A percentile compares a stretch with the other conserved stretches of the same genome.
Evolutionary conservation across 1,140 invertebrate genomes (phyloP).

Genomic region (Plodia interpunctella): DNA sequence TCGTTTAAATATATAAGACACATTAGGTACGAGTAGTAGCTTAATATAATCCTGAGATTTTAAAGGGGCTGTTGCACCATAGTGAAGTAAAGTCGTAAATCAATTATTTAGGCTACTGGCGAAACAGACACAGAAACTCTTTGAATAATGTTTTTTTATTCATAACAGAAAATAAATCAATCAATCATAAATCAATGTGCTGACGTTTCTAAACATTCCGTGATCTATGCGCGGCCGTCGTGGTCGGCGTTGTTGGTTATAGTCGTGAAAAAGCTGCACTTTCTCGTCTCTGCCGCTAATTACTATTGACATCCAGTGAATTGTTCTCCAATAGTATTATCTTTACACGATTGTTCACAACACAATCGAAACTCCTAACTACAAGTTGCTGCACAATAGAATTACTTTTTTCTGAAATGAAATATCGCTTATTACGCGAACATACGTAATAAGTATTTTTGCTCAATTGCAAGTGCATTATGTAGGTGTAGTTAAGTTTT

Average conservation of each 20-base stretch:
- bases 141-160: too few relatives aligned
- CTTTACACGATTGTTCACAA: conserved; percentile 24
- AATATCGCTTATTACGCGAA: conserved; percentile 8
- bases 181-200: too few relatives aligned
- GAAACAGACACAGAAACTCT: too few relatives aligned
- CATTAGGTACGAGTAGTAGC: too few relatives aligned
- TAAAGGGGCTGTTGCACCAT: too few relatives aligned
- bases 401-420: conserved; percentile 9
- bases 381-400: background rate
- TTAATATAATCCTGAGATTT: too few relatives aligned
- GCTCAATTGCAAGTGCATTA: background rate
- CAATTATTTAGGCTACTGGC: too few relatives aligned
- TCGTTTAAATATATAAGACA: too few relatives aligned
- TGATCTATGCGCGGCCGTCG: background rate
- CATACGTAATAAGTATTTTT: background rate
- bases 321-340: conserved; percentile 34
- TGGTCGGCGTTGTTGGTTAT: background rate
- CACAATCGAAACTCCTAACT: conserved; percentile 17
- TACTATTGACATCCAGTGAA: conserved; percentile 29
- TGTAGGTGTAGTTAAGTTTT: background rate
- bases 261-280: conserved; percentile 45
- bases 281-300: conserved; percentile 48
- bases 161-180: too few relatives aligned
- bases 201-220: background rate
- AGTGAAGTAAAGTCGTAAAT: too few relatives aligned